A percentile compares a stretch with the other conserved stretches of the same genome.
These are phyloP conservation scores for Cryptotermes secundus DNA, from an alignment of 1,140 invertebrate genomes.

Conservation along the genomic window DNA sequence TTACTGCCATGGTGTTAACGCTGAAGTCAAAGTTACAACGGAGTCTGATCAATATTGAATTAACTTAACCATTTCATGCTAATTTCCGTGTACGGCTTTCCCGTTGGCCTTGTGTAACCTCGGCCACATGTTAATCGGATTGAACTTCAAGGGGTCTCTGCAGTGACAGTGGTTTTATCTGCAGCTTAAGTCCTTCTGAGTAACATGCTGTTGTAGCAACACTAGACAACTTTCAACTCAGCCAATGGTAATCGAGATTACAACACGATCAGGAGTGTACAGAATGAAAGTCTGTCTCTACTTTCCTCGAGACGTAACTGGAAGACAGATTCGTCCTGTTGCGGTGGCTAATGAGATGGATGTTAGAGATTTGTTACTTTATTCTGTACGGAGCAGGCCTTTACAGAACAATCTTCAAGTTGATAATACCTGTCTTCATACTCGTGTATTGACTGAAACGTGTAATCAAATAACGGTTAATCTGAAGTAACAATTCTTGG, in stretches of 20 bases:
- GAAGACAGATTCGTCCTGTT: too few relatives aligned
- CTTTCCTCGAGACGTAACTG: background rate
- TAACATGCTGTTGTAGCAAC: background rate
- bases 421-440: too few relatives aligned
- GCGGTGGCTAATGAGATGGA: too few relatives aligned
- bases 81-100: background rate
- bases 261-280: background rate
- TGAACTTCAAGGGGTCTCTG: background rate
- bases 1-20: background rate
- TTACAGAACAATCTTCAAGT: too few relatives aligned
- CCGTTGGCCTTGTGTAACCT: background rate
- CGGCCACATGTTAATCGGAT: slow-evolving; percentile 6
- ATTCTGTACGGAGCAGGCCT: too few relatives aligned
- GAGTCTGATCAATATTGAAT: background rate
- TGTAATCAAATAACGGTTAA: too few relatives aligned
- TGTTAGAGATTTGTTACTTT: too few relatives aligned
- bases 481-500: too few relatives aligned
- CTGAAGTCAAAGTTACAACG: background rate
- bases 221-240: background rate
- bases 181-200: background rate
- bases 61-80: slow-evolving; percentile 10
- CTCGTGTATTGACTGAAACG: too few relatives aligned
- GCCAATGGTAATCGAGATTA: slow-evolving; percentile 1
- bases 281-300: background rate
- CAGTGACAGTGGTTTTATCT: background rate